Base-by-base conservation (phyloP, 2,113 vertebrate species). In the Myrmecophaga tridactyla region DNA sequence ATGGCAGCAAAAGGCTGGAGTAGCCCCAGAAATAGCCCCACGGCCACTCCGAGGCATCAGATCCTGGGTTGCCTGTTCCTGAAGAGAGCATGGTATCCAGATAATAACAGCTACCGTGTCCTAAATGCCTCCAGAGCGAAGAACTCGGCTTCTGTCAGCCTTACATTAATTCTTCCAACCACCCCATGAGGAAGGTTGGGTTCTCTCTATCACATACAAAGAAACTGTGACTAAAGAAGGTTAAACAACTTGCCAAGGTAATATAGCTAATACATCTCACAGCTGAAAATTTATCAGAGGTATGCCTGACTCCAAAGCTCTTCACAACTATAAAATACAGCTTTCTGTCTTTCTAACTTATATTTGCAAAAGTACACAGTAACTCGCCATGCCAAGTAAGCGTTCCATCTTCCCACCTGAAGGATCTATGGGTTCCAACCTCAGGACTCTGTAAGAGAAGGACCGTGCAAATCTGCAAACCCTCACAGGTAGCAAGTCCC, bases 1-100 rank as follows among this genome's bases (percentile, higher is more conserved):
- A 48, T 6, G 1, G 6, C 7, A 20, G 15, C 12, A 7, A 36
- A 46, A 1, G 8, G 5, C 0, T 6, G 1, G 58, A 51, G 34
- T 41, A 51, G 14, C 31, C 11, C 2, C 27, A 20, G 1, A 69
- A 31, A 13, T 7, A 15, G 20, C 69, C 75, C 36, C 14, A 0
- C 4, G 17, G 15, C 3, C 34, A 31, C 6, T 43, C 69, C 36
- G 41, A 7, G 39, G 9, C 20, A 8, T 72, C 21, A 10, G 36
- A 10, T 39, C 36, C 41, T 51, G 48, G n/a, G 34, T 39, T 41
- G 7, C 12, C 27, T 21, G n/a, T 23, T 27, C 36, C 39, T 43
- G 70, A 29, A 14, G 69, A 41, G 18, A 70, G n/a, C 36, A 36
- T 41, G 69, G 69, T 11, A 25, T 41, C 53, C 6, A 12, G 29